Percentiles rank a stretch among this genome's conserved stretches.
These are phyloP conservation scores for Antennarius striatus DNA, from an alignment of 2,113 vertebrate species.

Conservation along the genomic window DNA sequence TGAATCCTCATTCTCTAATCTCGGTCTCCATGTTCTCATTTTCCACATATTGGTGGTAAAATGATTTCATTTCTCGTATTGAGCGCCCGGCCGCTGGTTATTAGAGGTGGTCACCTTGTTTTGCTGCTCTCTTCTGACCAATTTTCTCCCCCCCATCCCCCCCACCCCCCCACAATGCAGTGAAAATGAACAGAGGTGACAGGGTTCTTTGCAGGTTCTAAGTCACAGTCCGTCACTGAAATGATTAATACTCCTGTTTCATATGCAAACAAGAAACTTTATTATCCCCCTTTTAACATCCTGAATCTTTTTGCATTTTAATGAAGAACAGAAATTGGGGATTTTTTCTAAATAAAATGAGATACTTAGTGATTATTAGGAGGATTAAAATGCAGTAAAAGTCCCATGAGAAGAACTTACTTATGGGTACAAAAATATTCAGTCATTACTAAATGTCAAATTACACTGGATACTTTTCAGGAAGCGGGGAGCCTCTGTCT, in stretches of 20 bases:
- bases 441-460: conserved; percentile 38
- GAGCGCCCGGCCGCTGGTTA: conserved; percentile 17
- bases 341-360: too few species aligned
- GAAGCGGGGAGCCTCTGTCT: not conserved
- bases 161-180: conserved; percentile 16
- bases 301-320: too few species aligned
- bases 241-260: conserved; percentile 14
- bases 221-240: conserved; percentile 13
- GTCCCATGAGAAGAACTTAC: too few species aligned
- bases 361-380: too few species aligned
- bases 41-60: conserved; percentile 14
- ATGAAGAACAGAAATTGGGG: too few species aligned
- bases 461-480: too few species aligned
- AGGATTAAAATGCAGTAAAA: too few species aligned
- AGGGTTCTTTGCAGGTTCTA: conserved; percentile 8
- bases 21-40: conserved; percentile 8
- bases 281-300: not conserved
- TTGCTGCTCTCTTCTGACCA: conserved; percentile 40
- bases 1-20: conserved; percentile 26
- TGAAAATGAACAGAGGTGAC: conserved; percentile 10
- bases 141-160: conserved; percentile 30
- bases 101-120: conserved; percentile 14
- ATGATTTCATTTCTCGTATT: conserved; percentile 33
- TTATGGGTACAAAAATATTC: not conserved
- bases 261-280: not conserved